Evolutionary conservation across 2,113 vertebrate genomes (phyloP), one percentile per base, ranked within the genome.

Genomic region (Numida meleagris): DNA sequence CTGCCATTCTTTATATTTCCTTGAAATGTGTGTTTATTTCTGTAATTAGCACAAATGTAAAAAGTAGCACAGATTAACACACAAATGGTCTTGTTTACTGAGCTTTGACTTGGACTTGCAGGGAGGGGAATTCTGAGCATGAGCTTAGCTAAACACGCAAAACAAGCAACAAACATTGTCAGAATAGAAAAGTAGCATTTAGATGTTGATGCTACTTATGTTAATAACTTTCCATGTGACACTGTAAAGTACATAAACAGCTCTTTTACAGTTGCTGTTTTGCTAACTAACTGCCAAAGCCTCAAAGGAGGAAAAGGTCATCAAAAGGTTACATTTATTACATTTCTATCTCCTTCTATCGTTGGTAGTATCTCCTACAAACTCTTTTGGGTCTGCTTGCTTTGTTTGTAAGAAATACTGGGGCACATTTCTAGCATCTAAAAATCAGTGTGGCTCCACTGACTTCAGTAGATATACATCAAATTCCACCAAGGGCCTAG

Each of bases 141-240:
- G n/a, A 45, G 58, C 57, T 90, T 71, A 65, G 61, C 55, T 92
- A 83, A 86, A 67, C 43, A 48, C 5, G 43, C 46, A 38, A 74
- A 43, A 34, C 29, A 36, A 74, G 34, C 57, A 88, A 27, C 67
- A 91, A 88, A 53, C 76, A 0, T 53, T 29, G 1, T 58, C 45
- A 89, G 82, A 67, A 40, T 40, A 83, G 71, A 71, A 42, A 93
- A 83, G 46, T 2, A 74, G 57, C 51, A 29, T 84, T 95, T 89
- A 88, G 63, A 55, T 33, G 19, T 59, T 91, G 73, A 74, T 77
- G 85, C 78, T 89, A 23, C 91, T 88, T 89, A 85, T 27, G 72
- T 89, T 93, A 88, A 67, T 70, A 83, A 19, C 38, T 16, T 11
- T 77, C 4, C 50, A 34, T 31, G 14, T 74, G 85, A 81, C 51